Percentiles rank a stretch among this genome's conserved stretches.
Conservation (phyloP, 2,797 vertebrate species). For the Scomberomorus guttatus region DNA sequence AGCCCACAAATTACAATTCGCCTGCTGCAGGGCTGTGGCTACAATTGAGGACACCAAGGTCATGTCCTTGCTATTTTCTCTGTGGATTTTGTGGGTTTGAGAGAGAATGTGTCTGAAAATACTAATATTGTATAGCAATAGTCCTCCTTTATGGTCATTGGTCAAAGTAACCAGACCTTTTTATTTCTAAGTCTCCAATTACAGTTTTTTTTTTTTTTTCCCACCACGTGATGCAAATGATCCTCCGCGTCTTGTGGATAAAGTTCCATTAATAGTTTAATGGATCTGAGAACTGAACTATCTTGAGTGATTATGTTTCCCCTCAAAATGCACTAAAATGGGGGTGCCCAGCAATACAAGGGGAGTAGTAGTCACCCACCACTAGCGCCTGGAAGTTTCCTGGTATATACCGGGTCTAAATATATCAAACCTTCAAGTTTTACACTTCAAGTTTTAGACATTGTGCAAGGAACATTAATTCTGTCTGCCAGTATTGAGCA, state of each 20-base stretch:
- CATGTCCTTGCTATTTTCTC: conserved; percentile 6
- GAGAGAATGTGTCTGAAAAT: not conserved
- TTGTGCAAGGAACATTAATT: too few species aligned
- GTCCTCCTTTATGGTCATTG: not conserved
- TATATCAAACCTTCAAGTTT: too few species aligned
- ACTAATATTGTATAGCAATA: not conserved
- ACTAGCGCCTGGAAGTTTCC: too few species aligned
- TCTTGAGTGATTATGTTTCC: not conserved
- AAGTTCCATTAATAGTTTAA: not conserved
- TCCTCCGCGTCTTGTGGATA: too few species aligned
- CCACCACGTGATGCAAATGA: too few species aligned
- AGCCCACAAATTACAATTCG: conserved; percentile 25
- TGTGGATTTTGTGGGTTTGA: not conserved
- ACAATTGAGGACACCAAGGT: too few species aligned
- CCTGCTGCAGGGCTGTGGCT: not conserved
- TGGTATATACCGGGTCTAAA: too few species aligned
- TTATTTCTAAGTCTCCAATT: not conserved
- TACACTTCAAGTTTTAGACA: too few species aligned
- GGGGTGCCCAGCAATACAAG: too few species aligned
- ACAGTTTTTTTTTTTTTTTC: too few species aligned
- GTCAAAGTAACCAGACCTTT: not conserved
- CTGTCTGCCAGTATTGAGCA: too few species aligned
- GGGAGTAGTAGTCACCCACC: too few species aligned
- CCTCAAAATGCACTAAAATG: not conserved
- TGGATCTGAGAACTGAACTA: not conserved